These are phyloP conservation scores for Ladona fulva DNA, from an alignment of 1,140 invertebrate species.

Conservation along the genomic window DNA sequence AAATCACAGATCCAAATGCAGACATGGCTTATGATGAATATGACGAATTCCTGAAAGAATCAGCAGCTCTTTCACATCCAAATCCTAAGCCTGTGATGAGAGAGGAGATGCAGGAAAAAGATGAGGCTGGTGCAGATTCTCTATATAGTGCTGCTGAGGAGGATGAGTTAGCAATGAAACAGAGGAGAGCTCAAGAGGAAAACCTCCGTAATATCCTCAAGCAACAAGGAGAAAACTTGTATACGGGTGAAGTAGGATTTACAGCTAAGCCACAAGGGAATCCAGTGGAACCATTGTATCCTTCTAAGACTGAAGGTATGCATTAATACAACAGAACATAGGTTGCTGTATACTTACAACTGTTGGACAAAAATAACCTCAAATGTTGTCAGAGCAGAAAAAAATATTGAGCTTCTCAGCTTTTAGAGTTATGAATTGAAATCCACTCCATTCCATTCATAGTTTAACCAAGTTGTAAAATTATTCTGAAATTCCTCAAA, in stretches of 20 bases:
- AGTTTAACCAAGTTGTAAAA: too few relatives aligned
- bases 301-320: not conserved
- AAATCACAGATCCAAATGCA: not conserved
- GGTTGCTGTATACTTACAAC: too few relatives aligned
- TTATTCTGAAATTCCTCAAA: too few relatives aligned
- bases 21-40: not conserved
- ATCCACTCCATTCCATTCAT: too few relatives aligned
- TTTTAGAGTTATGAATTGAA: too few relatives aligned
- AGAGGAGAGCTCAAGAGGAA: not conserved
- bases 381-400: too few relatives aligned
- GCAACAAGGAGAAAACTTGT: not conserved
- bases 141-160: not conserved
- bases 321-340: not conserved
- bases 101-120: not conserved
- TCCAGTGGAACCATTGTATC: not conserved
- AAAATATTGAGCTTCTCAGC: too few relatives aligned
- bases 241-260: not conserved
- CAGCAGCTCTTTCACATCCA: not conserved
- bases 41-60: not conserved
- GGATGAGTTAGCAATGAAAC: not conserved
- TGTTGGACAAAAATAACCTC: too few relatives aligned
- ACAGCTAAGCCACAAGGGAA: not conserved
- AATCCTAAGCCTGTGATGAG: not conserved
- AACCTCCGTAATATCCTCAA: not conserved
- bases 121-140: not conserved